Evolutionary conservation across 1,140 invertebrate genomes (phyloP).

Genomic region (Diabrotica virgifera): DNA sequence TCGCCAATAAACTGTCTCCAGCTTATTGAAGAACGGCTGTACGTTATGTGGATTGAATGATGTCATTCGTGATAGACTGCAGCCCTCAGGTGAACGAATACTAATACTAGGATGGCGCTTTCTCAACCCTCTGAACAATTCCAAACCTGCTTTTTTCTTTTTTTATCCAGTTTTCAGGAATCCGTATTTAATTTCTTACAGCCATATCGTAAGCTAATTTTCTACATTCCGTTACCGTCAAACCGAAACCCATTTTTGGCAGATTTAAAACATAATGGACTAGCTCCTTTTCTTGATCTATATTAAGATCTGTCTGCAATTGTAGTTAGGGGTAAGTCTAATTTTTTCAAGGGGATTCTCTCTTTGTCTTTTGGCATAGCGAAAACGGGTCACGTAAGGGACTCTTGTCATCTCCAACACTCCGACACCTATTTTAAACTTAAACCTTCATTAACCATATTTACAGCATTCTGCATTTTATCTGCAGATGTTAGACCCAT

Average conservation of each 20-base stretch:
- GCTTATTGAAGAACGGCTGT: no score
- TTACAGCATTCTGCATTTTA: neutral
- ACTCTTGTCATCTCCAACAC: neutral
- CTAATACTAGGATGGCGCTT: neutral
- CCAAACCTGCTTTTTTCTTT: neutral
- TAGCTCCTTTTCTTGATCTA: no score
- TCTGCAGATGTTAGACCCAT: slow-evolving; percentile 7
- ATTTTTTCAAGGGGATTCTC: neutral
- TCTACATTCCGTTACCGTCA: neutral
- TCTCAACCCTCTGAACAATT: neutral
- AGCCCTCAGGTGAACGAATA: neutral
- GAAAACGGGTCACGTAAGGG: neutral
- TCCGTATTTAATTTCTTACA: neutral
- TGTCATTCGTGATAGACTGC: neutral
- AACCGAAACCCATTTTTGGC: neutral
- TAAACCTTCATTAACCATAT: neutral
- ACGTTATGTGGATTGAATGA: neutral
- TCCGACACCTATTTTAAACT: neutral
- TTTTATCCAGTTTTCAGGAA: neutral
- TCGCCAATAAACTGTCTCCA: neutral
- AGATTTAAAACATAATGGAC: no score
- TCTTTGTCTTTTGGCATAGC: neutral
- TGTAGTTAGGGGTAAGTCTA: neutral
- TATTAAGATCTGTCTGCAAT: neutral
- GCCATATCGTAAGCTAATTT: neutral